Conservation (phyloP, 1,140 invertebrate genomes). For the Lamellibrachia luymesi region DNA sequence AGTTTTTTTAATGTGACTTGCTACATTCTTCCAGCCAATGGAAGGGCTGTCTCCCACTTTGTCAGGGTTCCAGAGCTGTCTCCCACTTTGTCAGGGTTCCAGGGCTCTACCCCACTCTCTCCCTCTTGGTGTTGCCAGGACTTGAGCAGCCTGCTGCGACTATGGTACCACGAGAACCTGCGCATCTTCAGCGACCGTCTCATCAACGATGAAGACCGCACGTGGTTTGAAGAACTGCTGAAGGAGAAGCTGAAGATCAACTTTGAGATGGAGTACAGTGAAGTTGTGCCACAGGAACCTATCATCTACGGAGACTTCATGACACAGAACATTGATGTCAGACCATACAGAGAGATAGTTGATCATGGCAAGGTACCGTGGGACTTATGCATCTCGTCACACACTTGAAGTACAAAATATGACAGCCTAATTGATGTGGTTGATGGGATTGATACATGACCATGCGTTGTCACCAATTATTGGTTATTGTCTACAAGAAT, state of each 20-base stretch:
- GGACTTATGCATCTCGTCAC: too few relatives aligned
- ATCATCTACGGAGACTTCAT: slow-evolving; percentile 60
- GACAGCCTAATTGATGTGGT: too few relatives aligned
- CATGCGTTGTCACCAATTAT: too few relatives aligned
- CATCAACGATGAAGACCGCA: slow-evolving; percentile 57
- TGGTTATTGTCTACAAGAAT: too few relatives aligned
- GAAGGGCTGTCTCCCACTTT: neutral
- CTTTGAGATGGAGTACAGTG: slow-evolving; percentile 47
- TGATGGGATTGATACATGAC: too few relatives aligned
- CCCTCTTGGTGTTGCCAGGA: slow-evolving; percentile 9
- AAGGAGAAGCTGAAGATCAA: slow-evolving; percentile 51
- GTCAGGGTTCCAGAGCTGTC: neutral
- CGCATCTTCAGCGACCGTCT: slow-evolving; percentile 59
- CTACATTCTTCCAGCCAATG: too few relatives aligned
- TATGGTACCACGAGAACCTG: slow-evolving; percentile 58
- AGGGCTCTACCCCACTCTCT: neutral
- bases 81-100: neutral
- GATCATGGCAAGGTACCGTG: slow-evolving; percentile 51
- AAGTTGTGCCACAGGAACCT: slow-evolving; percentile 51
- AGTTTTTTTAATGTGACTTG: too few relatives aligned
- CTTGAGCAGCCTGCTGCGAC: slow-evolving; percentile 45
- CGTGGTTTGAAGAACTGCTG: slow-evolving; percentile 52
- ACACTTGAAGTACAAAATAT: too few relatives aligned
- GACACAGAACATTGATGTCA: slow-evolving; percentile 42
- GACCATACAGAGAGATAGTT: slow-evolving; percentile 50